Conservation (phyloP, 2,113 vertebrate genomes). For the Neodontobutis hainanensis region DNA sequence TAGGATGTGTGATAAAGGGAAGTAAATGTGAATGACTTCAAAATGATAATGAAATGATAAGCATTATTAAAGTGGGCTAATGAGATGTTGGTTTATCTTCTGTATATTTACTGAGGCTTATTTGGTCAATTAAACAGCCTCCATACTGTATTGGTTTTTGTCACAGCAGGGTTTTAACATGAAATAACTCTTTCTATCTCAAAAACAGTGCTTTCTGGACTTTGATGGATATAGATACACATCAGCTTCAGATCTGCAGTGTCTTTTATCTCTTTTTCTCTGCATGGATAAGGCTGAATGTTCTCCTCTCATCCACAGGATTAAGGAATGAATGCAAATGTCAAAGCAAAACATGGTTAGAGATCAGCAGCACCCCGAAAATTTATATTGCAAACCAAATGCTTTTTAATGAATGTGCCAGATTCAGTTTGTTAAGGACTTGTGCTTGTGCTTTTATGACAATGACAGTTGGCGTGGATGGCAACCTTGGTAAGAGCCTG, state of each 20-base stretch:
- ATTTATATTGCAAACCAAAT: neutral
- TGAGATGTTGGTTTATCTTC: conserved; percentile 1
- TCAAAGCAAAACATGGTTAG: neutral
- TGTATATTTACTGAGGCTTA: neutral
- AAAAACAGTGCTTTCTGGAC: neutral
- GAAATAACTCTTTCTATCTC: neutral
- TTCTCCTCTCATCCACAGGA: neutral
- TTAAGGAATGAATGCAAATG: conserved; percentile 3
- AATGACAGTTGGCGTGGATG: conserved; percentile 5
- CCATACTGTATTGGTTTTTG: neutral
- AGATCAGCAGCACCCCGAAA: neutral
- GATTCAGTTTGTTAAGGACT: too few species aligned
- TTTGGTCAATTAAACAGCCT: conserved; percentile 5
- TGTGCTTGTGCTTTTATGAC: neutral
- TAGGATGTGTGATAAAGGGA: neutral
- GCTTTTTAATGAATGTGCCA: neutral
- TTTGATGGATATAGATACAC: conserved; percentile 6
- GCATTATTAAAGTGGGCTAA: neutral
- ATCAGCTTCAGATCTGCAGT: neutral
- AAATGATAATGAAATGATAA: conserved; percentile 2
- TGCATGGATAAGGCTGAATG: neutral
- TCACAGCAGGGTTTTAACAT: neutral
- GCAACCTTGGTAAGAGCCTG: conserved; percentile 88
- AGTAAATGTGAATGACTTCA: neutral
- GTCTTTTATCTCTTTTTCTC: neutral